Evolutionary conservation across 2,888 invertebrate species (phyloP).

Genomic region (Meghimatium bilineatum): DNA sequence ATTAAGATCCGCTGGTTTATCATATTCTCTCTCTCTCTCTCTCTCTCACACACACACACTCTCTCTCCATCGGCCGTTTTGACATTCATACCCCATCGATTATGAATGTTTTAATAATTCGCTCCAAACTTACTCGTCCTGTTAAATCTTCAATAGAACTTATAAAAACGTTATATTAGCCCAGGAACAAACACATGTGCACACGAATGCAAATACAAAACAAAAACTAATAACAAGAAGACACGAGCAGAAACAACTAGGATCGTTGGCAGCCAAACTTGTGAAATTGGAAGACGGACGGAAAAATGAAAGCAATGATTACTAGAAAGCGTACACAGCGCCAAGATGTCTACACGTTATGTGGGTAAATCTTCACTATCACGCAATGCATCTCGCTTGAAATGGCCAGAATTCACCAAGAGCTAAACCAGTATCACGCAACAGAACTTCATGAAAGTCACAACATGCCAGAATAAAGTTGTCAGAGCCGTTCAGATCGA

Average conservation of each 20-base stretch:
- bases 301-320: conserved; percentile 8
- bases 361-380: conserved; percentile 3
- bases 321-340: conserved; percentile 13
- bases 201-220: neutral
- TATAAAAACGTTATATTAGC: neutral
- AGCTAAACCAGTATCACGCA: conserved; percentile 13
- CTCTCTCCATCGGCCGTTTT: too few relatives aligned
- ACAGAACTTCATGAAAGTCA: conserved; percentile 12
- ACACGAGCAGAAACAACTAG: neutral
- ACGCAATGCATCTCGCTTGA: conserved; percentile 8
- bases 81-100: too few relatives aligned
- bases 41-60: too few relatives aligned
- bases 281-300: neutral
- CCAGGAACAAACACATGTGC: neutral
- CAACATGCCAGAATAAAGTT: conserved; percentile 5
- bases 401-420: neutral
- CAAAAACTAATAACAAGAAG: neutral
- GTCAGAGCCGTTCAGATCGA: conserved; percentile 1
- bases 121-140: neutral
- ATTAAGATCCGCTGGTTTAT: too few relatives aligned
- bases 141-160: neutral
- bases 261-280: neutral
- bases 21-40: too few relatives aligned
- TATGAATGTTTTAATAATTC: neutral
- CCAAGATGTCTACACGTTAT: conserved; percentile 9